Conservation (phyloP, 2,888 invertebrate species). For the Drosophila silvestris region DNA sequence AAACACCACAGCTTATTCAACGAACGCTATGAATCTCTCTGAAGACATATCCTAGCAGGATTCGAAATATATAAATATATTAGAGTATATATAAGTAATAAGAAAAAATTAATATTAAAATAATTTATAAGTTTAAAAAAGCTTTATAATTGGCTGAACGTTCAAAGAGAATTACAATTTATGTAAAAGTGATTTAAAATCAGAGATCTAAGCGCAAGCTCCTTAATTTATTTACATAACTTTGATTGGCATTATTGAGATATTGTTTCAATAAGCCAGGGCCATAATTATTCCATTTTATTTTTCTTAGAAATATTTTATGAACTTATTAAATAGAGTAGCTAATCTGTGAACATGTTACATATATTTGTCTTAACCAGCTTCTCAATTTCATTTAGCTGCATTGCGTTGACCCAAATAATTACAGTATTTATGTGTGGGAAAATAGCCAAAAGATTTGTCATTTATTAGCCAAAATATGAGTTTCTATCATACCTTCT, state of each 20-base stretch:
- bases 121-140: background rate
- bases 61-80: background rate
- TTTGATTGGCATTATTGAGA: background rate
- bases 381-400: background rate
- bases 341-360: background rate
- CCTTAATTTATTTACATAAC: background rate
- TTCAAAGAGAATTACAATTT: background rate
- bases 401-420: background rate
- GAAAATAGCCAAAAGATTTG: conserved; percentile 8
- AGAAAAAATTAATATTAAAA: background rate
- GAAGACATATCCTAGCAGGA: background rate
- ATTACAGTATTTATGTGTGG: conserved; percentile 9
- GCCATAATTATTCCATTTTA: background rate
- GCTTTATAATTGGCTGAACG: background rate
- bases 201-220: background rate
- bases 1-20: background rate
- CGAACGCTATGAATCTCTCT: rapidly evolving
- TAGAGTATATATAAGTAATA: background rate
- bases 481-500: conserved; percentile 2
- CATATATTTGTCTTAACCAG: background rate
- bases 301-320: background rate
- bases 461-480: conserved; percentile 2
- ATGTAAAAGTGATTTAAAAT: background rate
- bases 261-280: background rate
- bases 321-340: background rate